These are phyloP conservation scores for Drosophila ambigua DNA, from an alignment of 1,140 invertebrate genomes.

Conservation along the genomic window DNA sequence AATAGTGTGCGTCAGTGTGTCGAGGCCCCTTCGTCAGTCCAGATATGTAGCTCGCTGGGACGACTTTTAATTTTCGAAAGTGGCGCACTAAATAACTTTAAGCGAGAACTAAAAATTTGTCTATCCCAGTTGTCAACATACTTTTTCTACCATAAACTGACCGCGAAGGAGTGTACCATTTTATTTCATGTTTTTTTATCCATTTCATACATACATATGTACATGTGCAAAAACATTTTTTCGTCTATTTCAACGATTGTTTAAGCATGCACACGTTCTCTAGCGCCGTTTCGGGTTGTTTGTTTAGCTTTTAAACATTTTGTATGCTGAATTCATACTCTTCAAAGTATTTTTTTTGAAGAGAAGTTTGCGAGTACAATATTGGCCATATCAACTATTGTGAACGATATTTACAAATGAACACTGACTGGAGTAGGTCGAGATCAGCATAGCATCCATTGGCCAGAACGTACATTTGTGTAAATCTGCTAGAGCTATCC, in stretches of 20 bases:
- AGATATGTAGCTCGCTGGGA: conserved; percentile 25
- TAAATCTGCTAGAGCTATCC: conserved; percentile 10
- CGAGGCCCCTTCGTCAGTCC: conserved; percentile 13
- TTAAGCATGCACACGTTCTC: conserved; percentile 66
- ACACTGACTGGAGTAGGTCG: too few species aligned
- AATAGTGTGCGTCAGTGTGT: conserved; percentile 18
- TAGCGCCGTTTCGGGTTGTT: conserved; percentile 7
- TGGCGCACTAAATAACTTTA: conserved; percentile 62
- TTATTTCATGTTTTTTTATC: conserved; percentile 13
- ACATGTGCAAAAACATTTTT: conserved; percentile 26
- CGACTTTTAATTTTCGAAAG: conserved; percentile 65
- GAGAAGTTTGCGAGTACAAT: not conserved
- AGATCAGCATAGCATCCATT: not conserved
- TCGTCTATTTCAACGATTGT: conserved; percentile 54
- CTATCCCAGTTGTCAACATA: conserved; percentile 38
- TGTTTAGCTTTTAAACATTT: conserved; percentile 57
- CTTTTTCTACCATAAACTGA: conserved; percentile 32
- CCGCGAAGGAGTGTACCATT: conserved; percentile 56
- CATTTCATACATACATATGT: conserved; percentile 38
- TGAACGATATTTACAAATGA: not conserved
- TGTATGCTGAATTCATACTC: conserved; percentile 56
- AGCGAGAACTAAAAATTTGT: conserved; percentile 50
- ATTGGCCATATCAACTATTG: conserved; percentile 8
- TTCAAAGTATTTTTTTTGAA: conserved; percentile 1
- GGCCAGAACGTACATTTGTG: conserved; percentile 6